Base-by-base conservation (phyloP, 2,113 vertebrate genomes). In the Paracanthobrama guichenoti region DNA sequence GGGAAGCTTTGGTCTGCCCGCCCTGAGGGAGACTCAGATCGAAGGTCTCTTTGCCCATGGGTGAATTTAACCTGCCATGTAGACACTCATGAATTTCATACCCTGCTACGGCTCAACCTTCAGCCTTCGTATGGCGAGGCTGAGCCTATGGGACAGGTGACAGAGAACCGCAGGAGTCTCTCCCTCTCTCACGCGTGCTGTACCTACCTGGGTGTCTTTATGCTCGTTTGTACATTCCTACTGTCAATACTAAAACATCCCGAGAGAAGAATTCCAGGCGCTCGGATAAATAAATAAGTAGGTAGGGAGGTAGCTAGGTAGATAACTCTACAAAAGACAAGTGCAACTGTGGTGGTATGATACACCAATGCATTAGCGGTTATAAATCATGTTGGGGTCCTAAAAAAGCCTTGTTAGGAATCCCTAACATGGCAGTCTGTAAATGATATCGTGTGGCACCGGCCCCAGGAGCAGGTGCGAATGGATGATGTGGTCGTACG, bases 61-160 rank as follows among this genome's bases (percentile, higher is more conserved):
- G 86, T 89, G 83, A 88, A 81, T 87, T 90, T 89, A 89, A 89
- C 88, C 88, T 82, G 85, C 84, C 77, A 85, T 87, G 86, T 66
- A 90, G 83, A 89, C 82, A 69, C 79, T 88, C 84, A 87, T 79
- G 80, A 89, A 87, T 84, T 87, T 75, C 87, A 86, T 66, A 84
- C 82, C 67, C 84, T 3, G 46, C 62, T 82, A 72, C 24, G 82
- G 83, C 48, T 78, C 88, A 84, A 48, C 31, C 42, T 86, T 79
- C 39, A 86, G 81, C 78, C 64, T 55, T 18, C 22, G 44, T 7
- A 60, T 69, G 26, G 75, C 84, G 69, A 84, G 50, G 75, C 44
- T n/a, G 16, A 79, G 71, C 53, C 74, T 76, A 48, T 28, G n/a
- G 59, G 31, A 80, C 79, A 46, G 24, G 81, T 80, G 69, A 67